Conservation (phyloP, 1,140 invertebrate species). For the Rhyzopertha dominica region DNA sequence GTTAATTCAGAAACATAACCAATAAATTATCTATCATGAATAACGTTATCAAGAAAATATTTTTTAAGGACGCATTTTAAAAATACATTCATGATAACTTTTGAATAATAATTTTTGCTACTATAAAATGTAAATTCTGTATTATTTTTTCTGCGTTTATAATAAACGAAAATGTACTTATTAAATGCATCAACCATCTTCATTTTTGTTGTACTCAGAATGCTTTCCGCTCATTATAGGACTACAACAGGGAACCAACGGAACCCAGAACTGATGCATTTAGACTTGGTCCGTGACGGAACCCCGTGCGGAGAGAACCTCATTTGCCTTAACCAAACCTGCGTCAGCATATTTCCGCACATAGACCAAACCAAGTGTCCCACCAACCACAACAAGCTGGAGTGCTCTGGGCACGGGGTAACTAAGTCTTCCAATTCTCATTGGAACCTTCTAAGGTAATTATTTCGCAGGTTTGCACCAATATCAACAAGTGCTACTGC, state of each 20-base stretch:
- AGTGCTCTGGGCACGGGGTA: constrained; percentile 93
- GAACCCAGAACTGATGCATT: constrained; percentile 58
- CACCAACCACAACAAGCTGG: constrained; percentile 76
- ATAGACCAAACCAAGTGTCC: constrained; percentile 83
- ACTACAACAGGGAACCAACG: constrained; percentile 58
- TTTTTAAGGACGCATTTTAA: too few species aligned
- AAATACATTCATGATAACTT: too few species aligned
- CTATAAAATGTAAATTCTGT: too few species aligned
- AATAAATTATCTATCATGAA: too few species aligned
- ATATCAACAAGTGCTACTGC: constrained; percentile 89
- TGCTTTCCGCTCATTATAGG: too few species aligned
- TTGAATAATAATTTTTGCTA: too few species aligned
- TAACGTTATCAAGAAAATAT: too few species aligned
- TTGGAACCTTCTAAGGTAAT: background rate
- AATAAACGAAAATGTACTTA: too few species aligned
- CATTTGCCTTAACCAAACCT: constrained; percentile 91
- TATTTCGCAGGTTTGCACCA: constrained; percentile 79
- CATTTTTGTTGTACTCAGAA: too few species aligned
- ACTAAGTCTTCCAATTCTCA: background rate
- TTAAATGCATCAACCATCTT: too few species aligned
- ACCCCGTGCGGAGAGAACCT: constrained; percentile 87
- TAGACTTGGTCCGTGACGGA: constrained; percentile 81
- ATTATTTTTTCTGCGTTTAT: too few species aligned
- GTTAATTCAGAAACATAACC: too few species aligned
- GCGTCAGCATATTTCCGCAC: constrained; percentile 74